A percentile compares a stretch with the other conserved stretches of the same genome.
Conservation (phyloP, 2,888 invertebrate species). For the Cantharis lateralis region DNA sequence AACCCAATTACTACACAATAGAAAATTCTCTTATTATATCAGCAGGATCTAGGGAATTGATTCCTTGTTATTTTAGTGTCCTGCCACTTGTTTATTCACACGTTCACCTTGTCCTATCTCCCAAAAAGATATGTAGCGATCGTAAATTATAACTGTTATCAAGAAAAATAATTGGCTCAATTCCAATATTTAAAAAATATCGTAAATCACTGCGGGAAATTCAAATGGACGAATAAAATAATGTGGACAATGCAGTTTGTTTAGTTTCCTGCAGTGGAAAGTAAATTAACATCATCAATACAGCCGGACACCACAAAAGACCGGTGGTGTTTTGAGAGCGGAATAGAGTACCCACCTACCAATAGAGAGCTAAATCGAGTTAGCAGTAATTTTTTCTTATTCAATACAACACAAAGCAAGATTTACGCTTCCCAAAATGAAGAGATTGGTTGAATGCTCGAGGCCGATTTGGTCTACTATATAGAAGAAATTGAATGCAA, state of each 20-base stretch:
- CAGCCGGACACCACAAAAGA: neutral
- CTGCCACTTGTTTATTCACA: neutral
- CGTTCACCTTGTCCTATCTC: neutral
- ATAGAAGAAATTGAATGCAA: neutral
- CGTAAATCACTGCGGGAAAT: neutral
- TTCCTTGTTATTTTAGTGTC: conserved; percentile 14
- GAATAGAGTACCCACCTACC: neutral
- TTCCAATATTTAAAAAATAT: neutral
- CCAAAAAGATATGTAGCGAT: neutral
- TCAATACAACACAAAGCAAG: neutral
- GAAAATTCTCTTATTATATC: conserved; percentile 8
- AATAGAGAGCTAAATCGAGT: neutral
- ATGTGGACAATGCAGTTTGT: neutral
- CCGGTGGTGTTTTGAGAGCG: neutral
- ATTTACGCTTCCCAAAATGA: neutral
- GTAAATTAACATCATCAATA: neutral
- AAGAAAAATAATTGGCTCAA: neutral
- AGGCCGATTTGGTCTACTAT: neutral
- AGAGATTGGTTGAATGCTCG: neutral
- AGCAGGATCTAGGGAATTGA: conserved; percentile 5
- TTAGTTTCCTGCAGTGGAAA: neutral
- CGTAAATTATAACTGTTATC: neutral
- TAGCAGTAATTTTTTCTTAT: neutral
- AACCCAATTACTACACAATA: conserved; percentile 19
- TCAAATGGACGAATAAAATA: neutral